These are phyloP conservation scores for Bombus soroeensis DNA, from an alignment of 1,140 invertebrate species.

Conservation along the genomic window DNA sequence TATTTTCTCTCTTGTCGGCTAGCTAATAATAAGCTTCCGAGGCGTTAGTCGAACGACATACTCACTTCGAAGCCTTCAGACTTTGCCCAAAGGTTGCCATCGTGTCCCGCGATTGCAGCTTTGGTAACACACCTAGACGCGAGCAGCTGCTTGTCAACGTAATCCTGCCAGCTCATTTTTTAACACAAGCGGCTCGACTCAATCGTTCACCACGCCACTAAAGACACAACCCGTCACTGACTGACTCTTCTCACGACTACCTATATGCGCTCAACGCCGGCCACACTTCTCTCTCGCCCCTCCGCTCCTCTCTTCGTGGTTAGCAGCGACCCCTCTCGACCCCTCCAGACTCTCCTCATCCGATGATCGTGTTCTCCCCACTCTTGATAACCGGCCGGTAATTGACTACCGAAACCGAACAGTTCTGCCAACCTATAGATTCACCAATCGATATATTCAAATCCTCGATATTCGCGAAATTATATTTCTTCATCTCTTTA, in stretches of 20 bases:
- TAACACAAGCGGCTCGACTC: slow-evolving; percentile 67
- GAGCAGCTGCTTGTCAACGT: slow-evolving; percentile 98
- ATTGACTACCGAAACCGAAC: slow-evolving; percentile 37
- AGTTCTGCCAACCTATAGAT: slow-evolving; percentile 33
- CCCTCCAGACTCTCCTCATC: background rate
- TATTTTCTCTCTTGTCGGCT: slow-evolving; percentile 38
- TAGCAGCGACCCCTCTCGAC: slow-evolving; percentile 5
- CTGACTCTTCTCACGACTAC: slow-evolving; percentile 77
- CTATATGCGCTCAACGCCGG: slow-evolving; percentile 70
- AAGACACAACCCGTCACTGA: slow-evolving; percentile 72
- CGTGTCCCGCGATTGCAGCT: slow-evolving; percentile 96
- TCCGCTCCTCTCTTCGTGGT: slow-evolving; percentile 31
- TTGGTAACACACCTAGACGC: slow-evolving; percentile 95
- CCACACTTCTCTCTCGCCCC: slow-evolving; percentile 56
- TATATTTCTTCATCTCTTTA: background rate
- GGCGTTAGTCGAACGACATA: slow-evolving; percentile 68
- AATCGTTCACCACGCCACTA: slow-evolving; percentile 72
- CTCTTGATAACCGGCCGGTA: slow-evolving; percentile 20
- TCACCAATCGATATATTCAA: background rate
- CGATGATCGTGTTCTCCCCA: slow-evolving; percentile 18
- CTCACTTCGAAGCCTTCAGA: slow-evolving; percentile 96
- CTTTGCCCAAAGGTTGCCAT: slow-evolving; percentile 97
- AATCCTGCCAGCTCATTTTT: slow-evolving; percentile 98
- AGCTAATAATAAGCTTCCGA: slow-evolving; percentile 5
- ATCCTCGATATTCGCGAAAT: background rate